These are phyloP conservation scores for Urocolius indicus DNA, from an alignment of 2,113 vertebrate genomes.

Conservation along the genomic window DNA sequence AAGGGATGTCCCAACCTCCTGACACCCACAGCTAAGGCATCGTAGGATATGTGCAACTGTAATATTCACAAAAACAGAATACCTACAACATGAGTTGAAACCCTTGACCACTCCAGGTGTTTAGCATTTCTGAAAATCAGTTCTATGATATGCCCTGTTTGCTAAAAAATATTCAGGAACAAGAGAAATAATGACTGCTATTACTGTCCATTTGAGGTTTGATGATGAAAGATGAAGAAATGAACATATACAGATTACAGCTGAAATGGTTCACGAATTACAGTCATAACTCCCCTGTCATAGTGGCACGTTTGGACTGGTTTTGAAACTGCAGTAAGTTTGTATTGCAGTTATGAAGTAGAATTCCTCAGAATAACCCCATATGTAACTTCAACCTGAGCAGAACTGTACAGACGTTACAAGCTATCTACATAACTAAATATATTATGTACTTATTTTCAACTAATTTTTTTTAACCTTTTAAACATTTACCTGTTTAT, in stretches of 20 bases:
- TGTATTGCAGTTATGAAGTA: not conserved
- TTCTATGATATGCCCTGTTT: not conserved
- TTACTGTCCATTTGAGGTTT: not conserved
- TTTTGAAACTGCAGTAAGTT: not conserved
- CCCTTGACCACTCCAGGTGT: not conserved
- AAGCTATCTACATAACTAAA: not conserved
- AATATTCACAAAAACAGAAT: not conserved
- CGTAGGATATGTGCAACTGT: not conserved
- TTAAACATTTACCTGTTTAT: not conserved
- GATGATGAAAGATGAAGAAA: constrained; percentile 24
- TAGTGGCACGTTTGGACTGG: not conserved
- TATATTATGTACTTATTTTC: not conserved
- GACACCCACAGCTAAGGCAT: not conserved
- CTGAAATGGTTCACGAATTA: not conserved
- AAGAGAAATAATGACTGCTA: not conserved
- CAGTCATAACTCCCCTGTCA: not conserved
- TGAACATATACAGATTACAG: not conserved
- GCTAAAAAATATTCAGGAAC: not conserved
- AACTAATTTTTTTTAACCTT: not conserved
- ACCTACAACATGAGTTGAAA: not conserved
- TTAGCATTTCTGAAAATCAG: not conserved
- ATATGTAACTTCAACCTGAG: not conserved
- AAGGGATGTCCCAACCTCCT: too few relatives aligned
- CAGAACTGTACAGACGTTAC: not conserved
- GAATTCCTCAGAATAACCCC: not conserved